Percentiles rank a stretch among this genome's conserved stretches.
phyloP scores from a whole-genome alignment of 2,113 vertebrate species.

The Carassius carassius region DNA sequence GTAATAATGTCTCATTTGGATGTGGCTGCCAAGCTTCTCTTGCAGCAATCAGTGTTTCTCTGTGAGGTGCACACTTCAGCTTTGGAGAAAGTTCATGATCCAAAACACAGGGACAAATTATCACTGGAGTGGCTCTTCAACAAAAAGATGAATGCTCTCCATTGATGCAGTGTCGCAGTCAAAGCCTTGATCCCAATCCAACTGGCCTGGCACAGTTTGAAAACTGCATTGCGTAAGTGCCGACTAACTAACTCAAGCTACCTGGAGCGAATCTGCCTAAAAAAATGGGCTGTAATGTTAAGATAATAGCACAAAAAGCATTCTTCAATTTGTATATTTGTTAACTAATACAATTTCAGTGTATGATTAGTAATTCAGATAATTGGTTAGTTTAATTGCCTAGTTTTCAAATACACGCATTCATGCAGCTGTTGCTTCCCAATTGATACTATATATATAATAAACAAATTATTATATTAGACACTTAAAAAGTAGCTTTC shows the following conservation, averaged over 20 bases:
- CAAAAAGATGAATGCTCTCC: constrained; percentile 8
- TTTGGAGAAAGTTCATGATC: background rate
- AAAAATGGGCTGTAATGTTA: background rate
- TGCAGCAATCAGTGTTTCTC: constrained; percentile 3
- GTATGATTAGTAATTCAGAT: background rate
- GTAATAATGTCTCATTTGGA: background rate
- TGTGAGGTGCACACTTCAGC: background rate
- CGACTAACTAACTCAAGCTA: background rate
- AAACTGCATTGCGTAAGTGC: background rate
- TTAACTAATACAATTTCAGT: background rate
- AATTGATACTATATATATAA: no score
- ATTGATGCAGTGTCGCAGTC: background rate
- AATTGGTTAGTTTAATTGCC: no score
- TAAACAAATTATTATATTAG: no score
- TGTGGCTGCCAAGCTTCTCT: background rate
- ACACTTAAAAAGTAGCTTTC: no score
- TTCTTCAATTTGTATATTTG: background rate
- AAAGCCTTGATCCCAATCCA: constrained; percentile 12
- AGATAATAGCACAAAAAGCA: background rate
- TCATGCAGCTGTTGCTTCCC: no score
- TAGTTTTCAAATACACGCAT: no score
- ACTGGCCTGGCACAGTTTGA: background rate
- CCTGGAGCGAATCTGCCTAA: background rate
- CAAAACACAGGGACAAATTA: constrained; percentile 3
- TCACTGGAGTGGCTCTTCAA: background rate